Percentiles rank a stretch among this genome's conserved stretches.
These are phyloP conservation scores for Chauna torquata DNA, from an alignment of 2,113 vertebrate genomes.

Conservation along the genomic window DNA sequence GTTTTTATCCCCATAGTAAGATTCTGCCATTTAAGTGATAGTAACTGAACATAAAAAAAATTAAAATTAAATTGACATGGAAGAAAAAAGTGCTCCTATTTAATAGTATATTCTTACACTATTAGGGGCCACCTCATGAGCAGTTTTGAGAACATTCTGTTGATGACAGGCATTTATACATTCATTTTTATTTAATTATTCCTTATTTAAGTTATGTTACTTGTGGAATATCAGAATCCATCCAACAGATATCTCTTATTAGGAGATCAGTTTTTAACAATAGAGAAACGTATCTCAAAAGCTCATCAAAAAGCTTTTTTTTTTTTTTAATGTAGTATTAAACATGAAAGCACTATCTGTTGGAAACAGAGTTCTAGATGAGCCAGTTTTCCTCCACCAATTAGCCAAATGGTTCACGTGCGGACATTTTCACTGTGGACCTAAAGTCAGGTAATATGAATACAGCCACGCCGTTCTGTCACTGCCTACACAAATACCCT, in stretches of 20 bases:
- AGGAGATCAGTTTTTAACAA: not conserved
- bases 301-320: not conserved
- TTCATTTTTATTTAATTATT: not conserved
- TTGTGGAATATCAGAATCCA: not conserved
- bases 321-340: not conserved
- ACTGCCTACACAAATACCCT: not conserved
- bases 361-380: not conserved
- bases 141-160: not conserved
- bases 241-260: not conserved
- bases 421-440: not conserved
- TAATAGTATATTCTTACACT: not conserved
- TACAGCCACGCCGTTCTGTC: not conserved
- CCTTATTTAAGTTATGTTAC: not conserved
- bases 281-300: not conserved
- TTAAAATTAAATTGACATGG: not conserved
- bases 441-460: not conserved
- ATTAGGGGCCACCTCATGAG: not conserved
- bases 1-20: not conserved
- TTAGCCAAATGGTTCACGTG: not conserved
- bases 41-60: not conserved
- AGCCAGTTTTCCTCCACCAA: not conserved
- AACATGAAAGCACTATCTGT: not conserved
- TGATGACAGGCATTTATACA: not conserved
- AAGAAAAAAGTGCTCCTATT: not conserved
- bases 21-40: not conserved